phyloP scores from a whole-genome alignment of 2,888 invertebrate genomes.

The Amiota mariae region DNA sequence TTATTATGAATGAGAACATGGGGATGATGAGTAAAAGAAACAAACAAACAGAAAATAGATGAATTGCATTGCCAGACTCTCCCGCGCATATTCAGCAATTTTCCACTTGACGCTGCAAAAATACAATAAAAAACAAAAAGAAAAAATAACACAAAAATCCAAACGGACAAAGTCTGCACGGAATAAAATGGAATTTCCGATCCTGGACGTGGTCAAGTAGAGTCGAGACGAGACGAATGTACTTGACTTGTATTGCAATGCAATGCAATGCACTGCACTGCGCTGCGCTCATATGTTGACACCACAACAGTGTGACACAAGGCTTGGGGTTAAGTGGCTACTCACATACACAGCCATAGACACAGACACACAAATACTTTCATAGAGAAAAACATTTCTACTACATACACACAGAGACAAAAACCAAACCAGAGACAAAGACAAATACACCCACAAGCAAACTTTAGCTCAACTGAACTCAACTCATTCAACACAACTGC shows the following conservation, averaged over 20 bases:
- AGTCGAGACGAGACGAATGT: neutral
- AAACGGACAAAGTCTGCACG: constrained; percentile 30
- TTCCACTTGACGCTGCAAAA: constrained; percentile 54
- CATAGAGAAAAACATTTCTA: neutral
- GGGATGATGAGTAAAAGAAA: constrained; percentile 35
- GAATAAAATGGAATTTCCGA: constrained; percentile 50
- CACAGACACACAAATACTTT: constrained; percentile 36
- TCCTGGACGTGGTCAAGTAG: constrained; percentile 21
- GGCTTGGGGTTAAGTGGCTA: constrained; percentile 58
- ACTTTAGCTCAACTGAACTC: constrained; percentile 33
- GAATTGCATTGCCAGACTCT: constrained; percentile 29
- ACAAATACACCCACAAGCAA: constrained; percentile 21
- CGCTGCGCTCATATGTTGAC: constrained; percentile 30
- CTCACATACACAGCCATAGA: constrained; percentile 31
- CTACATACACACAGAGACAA: constrained; percentile 37
- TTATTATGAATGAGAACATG: constrained; percentile 24
- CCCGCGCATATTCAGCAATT: constrained; percentile 58
- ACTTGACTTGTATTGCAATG: neutral
- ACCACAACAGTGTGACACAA: constrained; percentile 43
- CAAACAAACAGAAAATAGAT: constrained; percentile 31
- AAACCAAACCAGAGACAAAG: constrained; percentile 42
- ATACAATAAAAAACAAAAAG: constrained; percentile 40
- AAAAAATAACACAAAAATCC: constrained; percentile 41
- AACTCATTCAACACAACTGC: constrained; percentile 39
- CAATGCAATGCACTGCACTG: neutral